These are phyloP conservation scores for Oryzias curvinotus DNA, from an alignment of 2,113 vertebrate species.

Conservation along the genomic window DNA sequence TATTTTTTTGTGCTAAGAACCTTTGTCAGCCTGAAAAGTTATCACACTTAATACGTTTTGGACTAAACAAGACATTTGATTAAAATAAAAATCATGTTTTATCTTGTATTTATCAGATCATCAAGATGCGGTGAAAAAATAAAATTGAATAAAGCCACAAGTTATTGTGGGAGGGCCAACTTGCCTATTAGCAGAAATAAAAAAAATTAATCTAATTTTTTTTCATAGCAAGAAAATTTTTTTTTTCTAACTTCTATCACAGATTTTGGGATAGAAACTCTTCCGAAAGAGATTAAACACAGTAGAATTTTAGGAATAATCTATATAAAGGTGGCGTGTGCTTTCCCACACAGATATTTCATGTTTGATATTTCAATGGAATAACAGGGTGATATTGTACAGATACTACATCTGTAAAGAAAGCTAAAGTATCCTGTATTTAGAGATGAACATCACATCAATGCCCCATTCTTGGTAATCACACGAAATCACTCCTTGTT, in stretches of 20 bases:
- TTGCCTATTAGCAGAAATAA: neutral
- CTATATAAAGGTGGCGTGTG: neutral
- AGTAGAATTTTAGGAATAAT: neutral
- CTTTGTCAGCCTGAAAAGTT: no score
- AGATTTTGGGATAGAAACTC: no score
- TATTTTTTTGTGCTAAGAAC: no score
- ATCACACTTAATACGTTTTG: no score
- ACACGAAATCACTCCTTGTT: neutral
- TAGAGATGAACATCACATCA: slow-evolving; percentile 7
- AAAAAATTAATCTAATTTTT: neutral
- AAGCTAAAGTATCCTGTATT: slow-evolving; percentile 7
- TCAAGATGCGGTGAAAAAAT: no score
- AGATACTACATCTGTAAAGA: slow-evolving; percentile 13
- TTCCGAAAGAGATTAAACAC: neutral
- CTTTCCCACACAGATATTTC: slow-evolving; percentile 5
- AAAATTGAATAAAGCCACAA: no score
- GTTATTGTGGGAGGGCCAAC: no score
- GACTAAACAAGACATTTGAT: no score
- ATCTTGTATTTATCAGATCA: no score
- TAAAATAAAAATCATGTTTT: no score
- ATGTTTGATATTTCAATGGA: slow-evolving; percentile 23
- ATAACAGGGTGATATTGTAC: slow-evolving; percentile 54
- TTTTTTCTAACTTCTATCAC: no score
- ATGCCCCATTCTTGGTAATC: neutral
- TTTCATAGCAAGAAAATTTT: neutral